Conservation (phyloP, 2,888 invertebrate genomes). For the Dysmachus trigonus region DNA sequence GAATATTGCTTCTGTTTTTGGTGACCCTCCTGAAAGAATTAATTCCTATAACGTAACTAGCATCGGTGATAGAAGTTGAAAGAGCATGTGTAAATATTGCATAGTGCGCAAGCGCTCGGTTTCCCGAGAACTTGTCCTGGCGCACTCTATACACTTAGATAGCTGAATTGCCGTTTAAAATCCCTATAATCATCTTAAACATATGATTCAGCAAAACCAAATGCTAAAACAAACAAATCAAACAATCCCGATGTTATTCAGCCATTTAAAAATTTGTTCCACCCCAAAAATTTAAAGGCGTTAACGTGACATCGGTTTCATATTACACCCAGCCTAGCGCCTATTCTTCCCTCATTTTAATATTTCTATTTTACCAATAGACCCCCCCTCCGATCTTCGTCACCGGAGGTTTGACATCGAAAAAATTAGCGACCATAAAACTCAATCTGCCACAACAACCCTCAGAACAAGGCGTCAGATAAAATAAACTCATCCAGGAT, state of each 20-base stretch:
- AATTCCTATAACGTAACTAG: too few relatives aligned
- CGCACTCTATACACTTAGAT: too few relatives aligned
- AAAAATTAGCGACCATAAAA: neutral
- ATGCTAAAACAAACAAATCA: too few relatives aligned
- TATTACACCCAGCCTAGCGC: neutral
- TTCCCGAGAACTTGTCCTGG: too few relatives aligned
- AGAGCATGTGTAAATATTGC: too few relatives aligned
- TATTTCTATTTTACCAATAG: neutral
- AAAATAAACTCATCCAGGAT: neutral
- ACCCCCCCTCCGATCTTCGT: neutral
- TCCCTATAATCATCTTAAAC: neutral
- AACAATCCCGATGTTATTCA: neutral
- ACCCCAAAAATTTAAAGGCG: too few relatives aligned
- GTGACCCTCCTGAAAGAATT: too few relatives aligned
- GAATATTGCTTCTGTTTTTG: too few relatives aligned
- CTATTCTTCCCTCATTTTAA: neutral
- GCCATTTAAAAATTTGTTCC: neutral
- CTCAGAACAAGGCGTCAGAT: neutral
- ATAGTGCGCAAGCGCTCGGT: too few relatives aligned
- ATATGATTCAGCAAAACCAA: too few relatives aligned
- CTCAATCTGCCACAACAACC: constrained; percentile 13
- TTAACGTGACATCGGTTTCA: neutral
- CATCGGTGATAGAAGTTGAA: too few relatives aligned
- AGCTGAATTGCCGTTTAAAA: too few relatives aligned
- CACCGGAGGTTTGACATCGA: neutral